Evolutionary conservation across 2,888 invertebrate species (phyloP).

Genomic region (Xestia xanthographa): DNA sequence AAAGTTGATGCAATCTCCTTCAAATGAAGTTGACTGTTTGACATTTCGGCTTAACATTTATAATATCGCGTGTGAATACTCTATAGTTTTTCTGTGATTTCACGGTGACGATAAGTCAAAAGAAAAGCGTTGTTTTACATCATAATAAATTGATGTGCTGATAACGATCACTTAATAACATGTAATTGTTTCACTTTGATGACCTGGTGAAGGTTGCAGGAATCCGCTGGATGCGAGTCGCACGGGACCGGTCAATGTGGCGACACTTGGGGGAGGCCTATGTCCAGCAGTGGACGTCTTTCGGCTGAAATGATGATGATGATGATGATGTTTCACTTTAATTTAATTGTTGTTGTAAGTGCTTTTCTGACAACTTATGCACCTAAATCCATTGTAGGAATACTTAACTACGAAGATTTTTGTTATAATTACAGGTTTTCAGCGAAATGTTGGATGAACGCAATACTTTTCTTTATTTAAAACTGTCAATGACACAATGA

Average conservation of each 20-base stretch:
- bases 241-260: no score
- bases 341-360: conserved; percentile 22
- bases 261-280: no score
- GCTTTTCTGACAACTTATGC: background rate
- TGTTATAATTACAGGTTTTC: background rate
- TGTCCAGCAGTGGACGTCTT: no score
- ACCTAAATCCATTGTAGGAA: background rate
- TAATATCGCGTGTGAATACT: conserved; percentile 13
- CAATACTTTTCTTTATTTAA: background rate
- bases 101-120: conserved; percentile 27
- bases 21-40: background rate
- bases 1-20: background rate
- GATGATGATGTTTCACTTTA: background rate
- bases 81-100: conserved; percentile 20
- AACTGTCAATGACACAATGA: background rate
- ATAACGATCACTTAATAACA: conserved; percentile 27
- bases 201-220: no score
- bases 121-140: conserved; percentile 27
- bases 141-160: conserved; percentile 15
- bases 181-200: no score
- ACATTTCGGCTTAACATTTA: background rate
- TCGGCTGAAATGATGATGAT: no score
- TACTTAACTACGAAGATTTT: background rate
- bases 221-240: no score
- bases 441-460: background rate